phyloP scores from a whole-genome alignment of 2,797 vertebrate species.

The Stomatorhinus walkeri region DNA sequence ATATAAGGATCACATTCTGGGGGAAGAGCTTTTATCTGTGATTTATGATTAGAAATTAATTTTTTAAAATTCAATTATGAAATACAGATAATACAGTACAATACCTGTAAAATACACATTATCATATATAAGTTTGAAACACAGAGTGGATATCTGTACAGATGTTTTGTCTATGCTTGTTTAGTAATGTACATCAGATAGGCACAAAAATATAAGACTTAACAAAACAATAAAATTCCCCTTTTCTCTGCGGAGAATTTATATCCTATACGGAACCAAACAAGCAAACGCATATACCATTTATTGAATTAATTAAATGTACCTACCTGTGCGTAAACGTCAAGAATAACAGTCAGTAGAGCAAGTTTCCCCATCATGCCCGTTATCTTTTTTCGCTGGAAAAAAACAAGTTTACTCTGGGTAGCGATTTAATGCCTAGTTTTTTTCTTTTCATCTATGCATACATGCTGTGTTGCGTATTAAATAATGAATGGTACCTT shows the following conservation, averaged over 20 bases:
- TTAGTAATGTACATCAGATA: background rate
- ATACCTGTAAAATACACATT: background rate
- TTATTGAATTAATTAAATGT: constrained; percentile 18
- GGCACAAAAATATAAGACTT: background rate
- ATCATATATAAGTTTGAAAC: background rate
- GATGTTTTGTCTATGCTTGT: background rate
- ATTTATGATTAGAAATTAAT: background rate
- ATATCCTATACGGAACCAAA: background rate
- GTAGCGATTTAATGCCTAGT: background rate
- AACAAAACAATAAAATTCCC: background rate
- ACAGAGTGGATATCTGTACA: background rate
- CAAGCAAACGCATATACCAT: background rate
- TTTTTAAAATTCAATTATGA: background rate
- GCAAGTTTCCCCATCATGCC: constrained; percentile 11
- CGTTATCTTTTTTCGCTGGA: background rate
- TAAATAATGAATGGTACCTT: background rate
- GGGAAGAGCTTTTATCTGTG: constrained; percentile 44
- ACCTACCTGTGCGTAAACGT: constrained; percentile 22
- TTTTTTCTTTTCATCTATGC: background rate
- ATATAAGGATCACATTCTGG: constrained; percentile 58
- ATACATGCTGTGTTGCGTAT: background rate
- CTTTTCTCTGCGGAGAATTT: background rate
- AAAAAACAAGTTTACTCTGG: background rate
- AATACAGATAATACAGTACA: background rate
- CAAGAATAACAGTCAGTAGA: constrained; percentile 18